Base-by-base conservation (phyloP, 2,888 invertebrate genomes). In the Lepetodrilus schrolli region DNA sequence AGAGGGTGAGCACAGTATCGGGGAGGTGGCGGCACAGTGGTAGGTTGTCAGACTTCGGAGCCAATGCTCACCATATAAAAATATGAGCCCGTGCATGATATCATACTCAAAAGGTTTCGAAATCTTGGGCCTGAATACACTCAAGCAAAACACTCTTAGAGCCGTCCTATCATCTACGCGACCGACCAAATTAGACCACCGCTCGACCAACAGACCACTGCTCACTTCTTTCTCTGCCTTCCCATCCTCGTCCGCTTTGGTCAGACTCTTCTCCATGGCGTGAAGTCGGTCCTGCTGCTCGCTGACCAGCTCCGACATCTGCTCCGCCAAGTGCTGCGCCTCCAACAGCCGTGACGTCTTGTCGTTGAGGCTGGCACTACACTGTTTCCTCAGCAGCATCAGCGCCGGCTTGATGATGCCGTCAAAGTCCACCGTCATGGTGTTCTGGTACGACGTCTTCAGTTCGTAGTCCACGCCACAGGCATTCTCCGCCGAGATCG, bases 381-480 rank as follows among this genome's bases (percentile, higher is more conserved):
- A 80, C 72, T 82, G 79, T 26, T 81, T 81, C 74, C 85, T 88
- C 75, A 87, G 74, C 17, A 80, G 75, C 10, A 76, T 74, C 66
- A 88, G 68, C 1, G 82, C 83, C 38, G 85, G 85, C 86, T 88
- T 75, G 4, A 77, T 78, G 21, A 36, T 37, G 34, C 76, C 73
- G 8, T 74, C 77, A 72, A 82, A 83, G 34, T 79, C 75, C 7
- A 75, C 74, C 10, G 70, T 74, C 68, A 76, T 75, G 5, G 70
- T 68, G 23, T 79, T 78, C 1, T 48, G 50, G 74, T 75, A 73
- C 0, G 79, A 75, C 36, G 81, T 68, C 21, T 80, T 80, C 72
- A 88, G 75, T 68, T 87, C 86, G 68, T 82, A 87, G 71, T 89
- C 87, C n/a, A 82, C 78, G 21, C 87, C 87, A 17, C 75, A 78